These are phyloP conservation scores for Perccottus glenii DNA, from an alignment of 2,113 vertebrate genomes.

Conservation along the genomic window DNA sequence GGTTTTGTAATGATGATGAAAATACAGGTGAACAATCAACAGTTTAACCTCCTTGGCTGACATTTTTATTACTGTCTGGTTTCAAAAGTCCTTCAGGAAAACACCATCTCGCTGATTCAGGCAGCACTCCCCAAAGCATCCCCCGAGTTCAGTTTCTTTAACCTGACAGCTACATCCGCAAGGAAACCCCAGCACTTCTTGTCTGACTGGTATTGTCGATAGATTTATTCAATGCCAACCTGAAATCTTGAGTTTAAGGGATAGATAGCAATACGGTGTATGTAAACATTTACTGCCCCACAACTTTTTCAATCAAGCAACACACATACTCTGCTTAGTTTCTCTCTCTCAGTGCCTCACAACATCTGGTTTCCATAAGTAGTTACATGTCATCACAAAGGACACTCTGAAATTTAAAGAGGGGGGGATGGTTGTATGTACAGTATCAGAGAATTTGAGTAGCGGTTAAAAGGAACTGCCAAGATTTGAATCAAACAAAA, in stretches of 20 bases:
- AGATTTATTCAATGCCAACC: constrained; percentile 32
- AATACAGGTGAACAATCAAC: constrained; percentile 56
- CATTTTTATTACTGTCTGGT: constrained; percentile 16
- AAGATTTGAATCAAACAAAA: not conserved
- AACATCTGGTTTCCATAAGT: constrained; percentile 79
- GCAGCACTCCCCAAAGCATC: constrained; percentile 39
- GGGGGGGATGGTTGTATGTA: constrained; percentile 17
- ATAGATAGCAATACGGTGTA: not conserved
- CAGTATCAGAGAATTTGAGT: constrained; percentile 40
- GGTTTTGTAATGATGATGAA: constrained; percentile 25
- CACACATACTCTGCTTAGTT: constrained; percentile 27
- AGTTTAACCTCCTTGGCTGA: constrained; percentile 20
- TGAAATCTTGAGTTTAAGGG: constrained; percentile 32
- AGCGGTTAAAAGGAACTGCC: constrained; percentile 13
- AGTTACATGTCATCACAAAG: constrained; percentile 62
- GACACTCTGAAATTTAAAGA: not conserved
- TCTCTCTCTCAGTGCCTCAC: constrained; percentile 34
- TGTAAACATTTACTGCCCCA: not conserved
- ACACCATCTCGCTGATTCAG: constrained; percentile 75
- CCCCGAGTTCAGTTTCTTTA: constrained; percentile 42
- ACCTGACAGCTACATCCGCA: constrained; percentile 53
- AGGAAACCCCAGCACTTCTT: constrained; percentile 55
- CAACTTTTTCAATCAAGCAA: constrained; percentile 45
- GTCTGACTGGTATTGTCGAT: constrained; percentile 21
- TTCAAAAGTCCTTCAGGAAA: constrained; percentile 56